Evolutionary conservation across 2,113 vertebrate genomes (phyloP).

Genomic region (Myiopsitta monachus): DNA sequence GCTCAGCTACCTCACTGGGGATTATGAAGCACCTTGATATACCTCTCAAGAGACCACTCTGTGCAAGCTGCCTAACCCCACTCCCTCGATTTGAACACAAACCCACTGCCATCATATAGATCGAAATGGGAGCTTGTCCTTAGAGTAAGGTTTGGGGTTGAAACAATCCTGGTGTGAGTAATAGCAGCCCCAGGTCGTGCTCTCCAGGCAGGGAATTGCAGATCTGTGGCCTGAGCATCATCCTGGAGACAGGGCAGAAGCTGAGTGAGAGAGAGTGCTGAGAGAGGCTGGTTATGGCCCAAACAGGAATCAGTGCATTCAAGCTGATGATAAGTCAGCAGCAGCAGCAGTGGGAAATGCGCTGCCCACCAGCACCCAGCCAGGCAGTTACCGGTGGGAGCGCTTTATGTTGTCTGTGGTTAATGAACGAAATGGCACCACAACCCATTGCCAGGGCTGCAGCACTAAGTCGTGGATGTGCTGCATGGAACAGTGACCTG

Average conservation of each 20-base stretch:
- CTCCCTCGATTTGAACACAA: background rate
- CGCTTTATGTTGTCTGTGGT: background rate
- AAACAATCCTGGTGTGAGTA: background rate
- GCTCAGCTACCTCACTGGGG: constrained; percentile 46
- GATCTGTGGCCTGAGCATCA: background rate
- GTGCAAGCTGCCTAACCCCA: background rate
- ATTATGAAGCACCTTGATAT: background rate
- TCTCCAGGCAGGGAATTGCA: background rate
- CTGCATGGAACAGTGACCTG: fast-evolving
- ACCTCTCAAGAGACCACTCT: background rate
- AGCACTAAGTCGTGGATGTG: fast-evolving
- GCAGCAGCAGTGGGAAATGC: background rate
- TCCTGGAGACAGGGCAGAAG: background rate
- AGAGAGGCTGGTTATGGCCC: background rate
- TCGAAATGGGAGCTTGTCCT: background rate
- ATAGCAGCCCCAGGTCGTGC: background rate
- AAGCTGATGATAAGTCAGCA: background rate
- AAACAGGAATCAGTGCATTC: background rate
- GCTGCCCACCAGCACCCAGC: background rate
- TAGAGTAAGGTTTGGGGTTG: background rate
- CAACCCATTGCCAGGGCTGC: background rate
- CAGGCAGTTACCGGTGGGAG: background rate
- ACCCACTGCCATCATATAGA: background rate
- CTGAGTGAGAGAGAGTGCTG: background rate
- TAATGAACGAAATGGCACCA: background rate